Evolutionary conservation across 2,113 vertebrate genomes (phyloP), one percentile per base, ranked within the genome.

Genomic region (Phoenicopterus ruber): DNA sequence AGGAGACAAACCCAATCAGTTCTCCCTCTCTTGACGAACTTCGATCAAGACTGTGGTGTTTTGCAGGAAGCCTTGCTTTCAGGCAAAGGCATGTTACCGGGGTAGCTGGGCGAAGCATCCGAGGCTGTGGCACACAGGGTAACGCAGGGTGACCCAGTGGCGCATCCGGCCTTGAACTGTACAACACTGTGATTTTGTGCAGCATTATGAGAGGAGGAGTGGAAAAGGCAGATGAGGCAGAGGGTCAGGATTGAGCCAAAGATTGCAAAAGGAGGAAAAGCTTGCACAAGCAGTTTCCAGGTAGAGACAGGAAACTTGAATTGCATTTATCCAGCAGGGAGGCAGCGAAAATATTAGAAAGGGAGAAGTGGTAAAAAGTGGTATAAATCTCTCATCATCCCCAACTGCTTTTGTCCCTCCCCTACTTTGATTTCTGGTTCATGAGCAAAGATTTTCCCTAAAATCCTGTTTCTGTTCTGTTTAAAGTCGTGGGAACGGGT

Each of bases 41-140:
- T 61, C 40, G 40, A 28, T 36, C n/a, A 82, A 34, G 61, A 46
- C 46, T 19, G 8, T 20, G 32, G 24, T 38, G 34, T 66, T 82
- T 40, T 50, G 42, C 47, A 46, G 59, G 17, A 76, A 54, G 17
- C 19, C 74, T 71, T 92, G 29, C 26, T 59, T 62, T 59, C 13
- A 34, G 1, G 3, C 16, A 40, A 16, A 40, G 4, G 2, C 6
- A 0, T 3, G 6, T 80, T 67, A 22, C 36, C 1, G 8, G 13
- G 22, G 20, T 36, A 34, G 25, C 3, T n/a, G 49, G 52, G 61
- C 59, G 70, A 38, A 69, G 47, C n/a, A 25, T 44, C 42, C 31
- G 36, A 34, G 46, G 14, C 62, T 38, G 34, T 52, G 76, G 50
- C 32, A 62, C 13, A 6, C n/a, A 22, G 42, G 9, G 28, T 44